Evolutionary conservation across 2,888 invertebrate genomes (phyloP), one percentile per base, ranked within the genome.

Genomic region (Melolontha melolontha): DNA sequence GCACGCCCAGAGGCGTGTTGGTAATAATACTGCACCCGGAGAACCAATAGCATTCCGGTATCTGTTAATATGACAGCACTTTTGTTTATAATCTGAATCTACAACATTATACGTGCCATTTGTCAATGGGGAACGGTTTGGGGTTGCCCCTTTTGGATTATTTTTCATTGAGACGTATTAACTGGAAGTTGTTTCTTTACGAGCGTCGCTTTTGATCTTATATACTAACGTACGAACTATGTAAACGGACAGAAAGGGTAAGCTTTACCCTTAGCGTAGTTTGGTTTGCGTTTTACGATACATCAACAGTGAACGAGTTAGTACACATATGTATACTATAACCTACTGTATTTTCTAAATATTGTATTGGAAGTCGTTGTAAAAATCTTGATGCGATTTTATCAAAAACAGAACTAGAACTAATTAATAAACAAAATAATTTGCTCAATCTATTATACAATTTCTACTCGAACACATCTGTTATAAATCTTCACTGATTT

Each of bases 31-130:
- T 16, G 41, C 12, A 22, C n/a, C 22, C 47, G 49, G 6, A 34
- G 17, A 10, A 16, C 66, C 66, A 66, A 66, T 66, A 22, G 54
- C 16, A 57, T 11, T 49, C 22, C 47, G 29, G 50, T 47, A 57
- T 49, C 49, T 49, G 41, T 41, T 66, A 66, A 57, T 57, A 66
- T 66, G 66, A 66, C 66, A 66, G 66, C 66, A 50, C 66, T 66
- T 34, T 66, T 66, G 66, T 66, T 66, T 66, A 66, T 66, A 66
- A 47, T 66, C 49, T 42, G 49, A 66, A 66, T 66, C 55, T 66
- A 55, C 57, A 57, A 55, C 55, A 55, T 54, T 66, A 66, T 57
- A 49, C 55, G 49, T 47, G 57, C 55, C 66, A 66, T 66, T 66
- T 57, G 66, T 66, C 66, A 66, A 66, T 54, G 54, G 47, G 51